Evolutionary conservation across 2,888 invertebrate genomes (phyloP).

Genomic region (Ichneumoninae sp.): DNA sequence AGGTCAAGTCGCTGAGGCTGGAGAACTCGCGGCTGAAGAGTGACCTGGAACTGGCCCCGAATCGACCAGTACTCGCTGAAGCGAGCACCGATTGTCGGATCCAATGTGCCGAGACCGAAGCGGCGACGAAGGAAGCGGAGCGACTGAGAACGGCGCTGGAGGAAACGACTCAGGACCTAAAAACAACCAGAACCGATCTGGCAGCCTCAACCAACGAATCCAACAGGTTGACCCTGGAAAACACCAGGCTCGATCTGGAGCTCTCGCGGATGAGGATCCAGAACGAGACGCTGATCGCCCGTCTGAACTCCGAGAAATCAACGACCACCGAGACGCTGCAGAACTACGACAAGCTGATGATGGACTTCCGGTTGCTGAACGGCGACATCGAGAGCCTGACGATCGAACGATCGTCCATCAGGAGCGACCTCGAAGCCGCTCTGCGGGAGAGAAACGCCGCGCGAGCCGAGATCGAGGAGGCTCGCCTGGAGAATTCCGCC

Average conservation of each 20-base stretch:
- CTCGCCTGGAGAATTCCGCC: constrained; percentile 1
- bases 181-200: constrained; percentile 55
- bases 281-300: constrained; percentile 65
- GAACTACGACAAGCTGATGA: constrained; percentile 59
- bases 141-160: constrained; percentile 55
- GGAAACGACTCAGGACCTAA: constrained; percentile 42
- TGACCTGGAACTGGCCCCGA: constrained; percentile 18
- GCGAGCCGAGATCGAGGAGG: constrained; percentile 45
- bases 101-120: constrained; percentile 15
- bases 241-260: constrained; percentile 47
- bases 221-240: constrained; percentile 51
- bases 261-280: constrained; percentile 61
- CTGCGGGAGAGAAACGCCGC: constrained; percentile 59
- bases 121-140: constrained; percentile 31
- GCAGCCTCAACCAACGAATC: constrained; percentile 43
- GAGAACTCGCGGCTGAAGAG: constrained; percentile 44
- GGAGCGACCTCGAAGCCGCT: constrained; percentile 53
- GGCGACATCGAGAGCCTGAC: constrained; percentile 47
- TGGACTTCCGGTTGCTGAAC: constrained; percentile 50
- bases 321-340: constrained; percentile 57
- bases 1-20: constrained; percentile 53
- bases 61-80: background rate
- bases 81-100: background rate
- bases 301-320: constrained; percentile 60
- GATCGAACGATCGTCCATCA: constrained; percentile 62